Evolutionary conservation across 2,113 vertebrate genomes (phyloP), one percentile per base, ranked within the genome.

Genomic region (Oryzias celebensis): DNA sequence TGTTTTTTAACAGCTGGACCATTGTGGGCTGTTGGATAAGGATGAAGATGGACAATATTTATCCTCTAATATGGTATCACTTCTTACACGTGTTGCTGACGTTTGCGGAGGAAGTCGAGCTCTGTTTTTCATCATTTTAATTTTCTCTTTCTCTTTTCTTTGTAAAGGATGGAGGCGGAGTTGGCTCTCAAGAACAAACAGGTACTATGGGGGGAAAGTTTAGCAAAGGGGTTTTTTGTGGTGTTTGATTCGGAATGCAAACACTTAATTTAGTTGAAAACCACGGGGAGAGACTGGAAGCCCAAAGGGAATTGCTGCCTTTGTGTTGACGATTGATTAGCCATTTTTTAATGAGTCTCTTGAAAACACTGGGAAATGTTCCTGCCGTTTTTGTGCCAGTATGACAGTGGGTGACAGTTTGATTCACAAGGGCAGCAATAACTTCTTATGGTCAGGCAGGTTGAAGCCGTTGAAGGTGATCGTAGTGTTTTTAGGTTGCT

Each of bases 201-300:
- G 97, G 97, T 98, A 98, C 93, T 93, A 93, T 89, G 88, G 90
- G 83, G 82, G 77, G 53, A 85, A 7, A 48, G 84, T 85, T 88
- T 58, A 36, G 45, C 52, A 78, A 64, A 65, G 41, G 49, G 13
- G 73, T 66, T 73, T 89, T 85, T 64, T 50, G 54, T 65, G 77
- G 75, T 82, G 80, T 81, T 85, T 75, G 82, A 77, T 65, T 83
- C 84, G 82, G 77, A 83, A 83, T 87, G 63, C 80, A 85, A 75
- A 82, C 82, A 75, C 72, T 62, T 71, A 42, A 56, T 68, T 4
- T 76, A 85, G 75, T 59, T 82, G 75, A 65, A 36, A 77, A 71
- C 43, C 59, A 82, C 45, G 60, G 52, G 57, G 87, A 90, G 92
- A 92, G 92, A 93, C 92, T 92, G 92, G 92, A 93, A 92, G 86